Conservation (phyloP, 2,113 vertebrate species). For the Melanerpes aurifrons region DNA sequence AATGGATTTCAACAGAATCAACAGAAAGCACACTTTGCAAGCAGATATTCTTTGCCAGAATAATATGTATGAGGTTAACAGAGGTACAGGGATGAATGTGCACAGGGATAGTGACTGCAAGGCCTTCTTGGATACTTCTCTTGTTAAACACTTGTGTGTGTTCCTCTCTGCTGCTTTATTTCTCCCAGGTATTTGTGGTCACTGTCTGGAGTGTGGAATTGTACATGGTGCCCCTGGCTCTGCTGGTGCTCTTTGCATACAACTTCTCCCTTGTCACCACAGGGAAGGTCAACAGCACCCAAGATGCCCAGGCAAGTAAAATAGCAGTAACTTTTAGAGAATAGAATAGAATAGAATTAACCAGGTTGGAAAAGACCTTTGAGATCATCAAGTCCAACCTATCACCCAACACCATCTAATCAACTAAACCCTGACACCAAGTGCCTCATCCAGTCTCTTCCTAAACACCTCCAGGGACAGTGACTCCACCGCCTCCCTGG, state of each 20-base stretch:
- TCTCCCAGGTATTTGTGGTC: conserved; percentile 88
- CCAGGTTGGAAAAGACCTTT: too few species aligned
- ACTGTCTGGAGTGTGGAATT: conserved; percentile 92
- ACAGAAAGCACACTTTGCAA: background rate
- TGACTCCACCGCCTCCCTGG: too few species aligned
- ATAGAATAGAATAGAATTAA: too few species aligned
- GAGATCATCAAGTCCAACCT: too few species aligned
- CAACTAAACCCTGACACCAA: too few species aligned
- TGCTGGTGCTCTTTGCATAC: conserved; percentile 89
- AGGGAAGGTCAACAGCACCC: conserved; percentile 79
- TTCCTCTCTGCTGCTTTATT: conserved; percentile 24
- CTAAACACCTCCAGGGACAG: too few species aligned
- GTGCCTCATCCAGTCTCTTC: too few species aligned
- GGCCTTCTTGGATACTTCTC: background rate
- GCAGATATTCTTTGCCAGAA: background rate
- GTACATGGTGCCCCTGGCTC: conserved; percentile 94
- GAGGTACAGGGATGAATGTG: background rate
- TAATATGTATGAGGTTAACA: background rate
- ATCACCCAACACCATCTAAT: too few species aligned
- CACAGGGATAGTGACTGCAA: background rate
- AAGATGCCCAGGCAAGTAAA: conserved; percentile 89
- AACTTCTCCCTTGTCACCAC: conserved; percentile 84
- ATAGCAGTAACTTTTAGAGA: background rate
- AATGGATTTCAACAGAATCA: background rate
- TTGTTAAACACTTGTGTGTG: background rate